These are phyloP conservation scores for Lipophrys pholis DNA, from an alignment of 2,113 vertebrate species.

Conservation along the genomic window DNA sequence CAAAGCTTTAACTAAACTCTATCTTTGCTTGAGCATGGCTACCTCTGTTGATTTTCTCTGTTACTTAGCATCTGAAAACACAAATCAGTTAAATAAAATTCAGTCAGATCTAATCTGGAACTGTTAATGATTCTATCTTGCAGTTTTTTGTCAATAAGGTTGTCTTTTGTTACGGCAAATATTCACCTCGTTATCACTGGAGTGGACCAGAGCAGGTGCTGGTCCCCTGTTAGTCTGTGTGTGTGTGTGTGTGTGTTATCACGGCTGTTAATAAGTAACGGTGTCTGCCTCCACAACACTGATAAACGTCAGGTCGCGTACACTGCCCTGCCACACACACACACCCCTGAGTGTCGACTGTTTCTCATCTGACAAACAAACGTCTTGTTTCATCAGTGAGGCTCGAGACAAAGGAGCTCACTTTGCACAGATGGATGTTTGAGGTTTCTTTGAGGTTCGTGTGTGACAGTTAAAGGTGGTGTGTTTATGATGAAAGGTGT, in stretches of 20 bases:
- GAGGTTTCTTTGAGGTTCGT: not conserved
- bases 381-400: slow-evolving; percentile 47
- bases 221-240: slow-evolving; percentile 1
- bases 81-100: not conserved
- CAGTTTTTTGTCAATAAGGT: slow-evolving; percentile 46
- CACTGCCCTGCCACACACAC: slow-evolving; percentile 24
- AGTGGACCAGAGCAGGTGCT: slow-evolving; percentile 44
- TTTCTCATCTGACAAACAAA: slow-evolving; percentile 42
- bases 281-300: slow-evolving; percentile 71
- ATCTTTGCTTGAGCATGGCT: no score
- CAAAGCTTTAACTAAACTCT: no score
- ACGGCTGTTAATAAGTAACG: slow-evolving; percentile 75
- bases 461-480: not conserved
- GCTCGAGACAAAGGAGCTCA: slow-evolving; percentile 8
- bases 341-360: slow-evolving; percentile 30
- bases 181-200: slow-evolving; percentile 49
- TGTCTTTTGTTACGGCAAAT: slow-evolving; percentile 43
- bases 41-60: no score
- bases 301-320: slow-evolving; percentile 72
- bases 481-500: not conserved
- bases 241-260: slow-evolving; percentile 34
- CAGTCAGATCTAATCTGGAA: slow-evolving; percentile 6
- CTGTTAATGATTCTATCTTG: not conserved
- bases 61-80: no score
- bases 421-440: not conserved